Evolutionary conservation across 2,888 invertebrate genomes (phyloP).

Genomic region (Lithophane semibrunnea): DNA sequence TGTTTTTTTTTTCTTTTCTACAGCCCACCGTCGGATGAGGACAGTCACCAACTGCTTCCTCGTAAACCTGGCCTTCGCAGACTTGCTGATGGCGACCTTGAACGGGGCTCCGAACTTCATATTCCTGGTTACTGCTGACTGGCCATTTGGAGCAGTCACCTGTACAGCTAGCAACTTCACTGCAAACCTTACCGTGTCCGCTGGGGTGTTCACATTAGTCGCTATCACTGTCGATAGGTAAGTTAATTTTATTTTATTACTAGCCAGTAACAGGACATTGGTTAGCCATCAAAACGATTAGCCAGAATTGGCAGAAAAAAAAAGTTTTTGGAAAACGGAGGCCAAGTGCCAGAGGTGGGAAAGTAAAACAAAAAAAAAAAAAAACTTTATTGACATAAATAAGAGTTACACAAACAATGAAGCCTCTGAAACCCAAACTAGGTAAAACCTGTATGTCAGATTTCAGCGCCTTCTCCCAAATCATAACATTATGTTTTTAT

Average conservation of each 20-base stretch:
- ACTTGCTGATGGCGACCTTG: conserved; percentile 95
- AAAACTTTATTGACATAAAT: no score
- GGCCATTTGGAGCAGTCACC: conserved; percentile 96
- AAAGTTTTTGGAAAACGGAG: neutral
- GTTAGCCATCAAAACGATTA: neutral
- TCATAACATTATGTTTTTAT: no score
- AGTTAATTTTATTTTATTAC: conserved; percentile 58
- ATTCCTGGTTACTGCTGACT: conserved; percentile 95
- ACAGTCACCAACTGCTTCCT: conserved; percentile 98
- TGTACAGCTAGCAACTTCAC: conserved; percentile 97
- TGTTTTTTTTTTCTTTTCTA: conserved; percentile 51
- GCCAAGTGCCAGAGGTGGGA: no score
- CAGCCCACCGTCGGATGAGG: conserved; percentile 95
- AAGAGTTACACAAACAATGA: no score
- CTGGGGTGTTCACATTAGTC: conserved; percentile 97
- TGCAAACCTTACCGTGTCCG: conserved; percentile 96
- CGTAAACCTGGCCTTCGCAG: conserved; percentile 96
- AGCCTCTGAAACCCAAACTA: no score
- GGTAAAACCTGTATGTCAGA: no score
- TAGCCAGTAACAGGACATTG: no score
- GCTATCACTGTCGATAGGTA: conserved; percentile 98
- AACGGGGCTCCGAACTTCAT: conserved; percentile 97
- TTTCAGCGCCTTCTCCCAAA: no score
- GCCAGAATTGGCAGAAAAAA: neutral
- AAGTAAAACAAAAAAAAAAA: no score